Evolutionary conservation across 2,888 invertebrate genomes (phyloP).

Genomic region (Drosophila koepferae): DNA sequence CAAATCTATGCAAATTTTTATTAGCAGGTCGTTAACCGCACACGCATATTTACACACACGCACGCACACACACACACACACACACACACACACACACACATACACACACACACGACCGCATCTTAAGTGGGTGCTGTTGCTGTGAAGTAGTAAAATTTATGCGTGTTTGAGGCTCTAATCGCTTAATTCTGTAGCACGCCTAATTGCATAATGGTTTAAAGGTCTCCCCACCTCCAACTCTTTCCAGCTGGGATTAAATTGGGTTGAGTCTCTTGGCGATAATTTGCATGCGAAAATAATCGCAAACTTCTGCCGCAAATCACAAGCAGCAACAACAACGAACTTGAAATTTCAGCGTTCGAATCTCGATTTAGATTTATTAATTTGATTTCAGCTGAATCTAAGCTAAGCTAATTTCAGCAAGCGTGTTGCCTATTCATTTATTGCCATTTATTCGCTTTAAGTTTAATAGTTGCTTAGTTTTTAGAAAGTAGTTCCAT

Average conservation of each 20-base stretch:
- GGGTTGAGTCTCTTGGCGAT: slow-evolving; percentile 31
- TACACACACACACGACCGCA: slow-evolving; percentile 13
- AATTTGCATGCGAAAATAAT: slow-evolving; percentile 75
- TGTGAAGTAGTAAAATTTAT: slow-evolving; percentile 71
- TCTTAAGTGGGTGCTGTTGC: slow-evolving; percentile 75
- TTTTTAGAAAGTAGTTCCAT: slow-evolving; percentile 77
- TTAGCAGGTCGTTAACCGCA: slow-evolving; percentile 78
- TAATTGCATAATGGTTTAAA: slow-evolving; percentile 77
- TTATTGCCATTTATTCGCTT: slow-evolving; percentile 55
- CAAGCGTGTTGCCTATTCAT: slow-evolving; percentile 48
- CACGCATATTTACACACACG: slow-evolving; percentile 35
- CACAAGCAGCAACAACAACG: slow-evolving; percentile 33
- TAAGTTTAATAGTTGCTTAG: slow-evolving; percentile 47
- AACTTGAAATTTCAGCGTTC: slow-evolving; percentile 52
- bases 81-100: slow-evolving; percentile 12
- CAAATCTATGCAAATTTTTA: slow-evolving; percentile 75
- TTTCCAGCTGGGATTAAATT: not conserved
- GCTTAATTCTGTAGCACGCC: slow-evolving; percentile 71
- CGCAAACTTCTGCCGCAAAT: slow-evolving; percentile 36
- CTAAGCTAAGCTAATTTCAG: slow-evolving; percentile 14
- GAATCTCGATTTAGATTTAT: slow-evolving; percentile 77
- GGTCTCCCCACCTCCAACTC: slow-evolving; percentile 12
- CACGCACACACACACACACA: slow-evolving; percentile 12
- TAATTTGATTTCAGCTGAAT: slow-evolving; percentile 68
- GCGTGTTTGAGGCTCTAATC: slow-evolving; percentile 66